These are phyloP conservation scores for Diuraphis noxia DNA, from an alignment of 1,140 invertebrate genomes.

Conservation along the genomic window DNA sequence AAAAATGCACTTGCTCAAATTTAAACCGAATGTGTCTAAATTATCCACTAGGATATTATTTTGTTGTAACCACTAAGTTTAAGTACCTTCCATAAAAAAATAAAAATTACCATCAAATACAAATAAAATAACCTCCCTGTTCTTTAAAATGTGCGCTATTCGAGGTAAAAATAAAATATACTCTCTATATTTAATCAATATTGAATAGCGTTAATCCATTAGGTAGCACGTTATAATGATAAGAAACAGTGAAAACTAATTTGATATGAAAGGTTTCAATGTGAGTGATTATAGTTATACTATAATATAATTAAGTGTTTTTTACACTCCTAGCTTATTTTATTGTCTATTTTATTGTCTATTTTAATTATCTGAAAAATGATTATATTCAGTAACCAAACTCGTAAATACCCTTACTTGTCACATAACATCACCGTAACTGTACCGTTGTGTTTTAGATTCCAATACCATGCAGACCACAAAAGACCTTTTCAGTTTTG, in stretches of 20 bases:
- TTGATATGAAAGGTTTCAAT: background rate
- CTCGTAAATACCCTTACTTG: too few relatives aligned
- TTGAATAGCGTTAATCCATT: background rate
- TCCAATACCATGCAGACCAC: conserved; percentile 78
- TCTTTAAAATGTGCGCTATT: background rate
- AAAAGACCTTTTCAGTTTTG: conserved; percentile 79
- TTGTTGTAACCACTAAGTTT: background rate
- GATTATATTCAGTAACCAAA: too few relatives aligned
- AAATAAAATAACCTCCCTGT: background rate
- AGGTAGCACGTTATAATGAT: background rate
- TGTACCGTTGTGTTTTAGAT: conserved; percentile 64
- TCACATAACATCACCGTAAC: background rate
- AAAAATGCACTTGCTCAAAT: too few relatives aligned
- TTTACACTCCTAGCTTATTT: background rate
- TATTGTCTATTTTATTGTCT: background rate
- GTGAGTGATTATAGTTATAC: background rate
- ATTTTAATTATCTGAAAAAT: background rate
- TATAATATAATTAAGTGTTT: background rate
- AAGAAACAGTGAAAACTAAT: background rate
- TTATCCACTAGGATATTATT: background rate
- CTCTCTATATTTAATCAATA: background rate
- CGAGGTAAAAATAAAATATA: background rate
- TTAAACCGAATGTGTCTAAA: too few relatives aligned
- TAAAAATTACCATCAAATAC: background rate
- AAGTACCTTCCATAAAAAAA: background rate